phyloP scores from a whole-genome alignment of 2,113 vertebrate genomes.

The Sarotherodon lohbergeri region DNA sequence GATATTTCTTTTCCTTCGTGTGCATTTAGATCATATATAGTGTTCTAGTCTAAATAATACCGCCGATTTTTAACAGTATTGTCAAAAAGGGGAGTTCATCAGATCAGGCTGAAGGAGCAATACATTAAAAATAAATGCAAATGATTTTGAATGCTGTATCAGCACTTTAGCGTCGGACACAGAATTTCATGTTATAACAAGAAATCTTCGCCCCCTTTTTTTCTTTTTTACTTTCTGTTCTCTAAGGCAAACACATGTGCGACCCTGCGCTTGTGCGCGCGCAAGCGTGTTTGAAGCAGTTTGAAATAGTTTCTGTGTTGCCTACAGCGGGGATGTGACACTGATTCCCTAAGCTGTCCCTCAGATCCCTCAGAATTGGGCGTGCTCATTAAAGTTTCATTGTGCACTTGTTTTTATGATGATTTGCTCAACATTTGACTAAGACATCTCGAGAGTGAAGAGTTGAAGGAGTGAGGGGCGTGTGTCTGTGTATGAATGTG shows the following conservation, averaged over 20 bases:
- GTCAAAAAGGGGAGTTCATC: neutral
- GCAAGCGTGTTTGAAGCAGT: neutral
- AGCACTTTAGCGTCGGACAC: neutral
- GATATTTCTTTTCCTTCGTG: neutral
- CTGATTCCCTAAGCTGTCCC: conserved; percentile 52
- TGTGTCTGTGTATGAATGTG: neutral
- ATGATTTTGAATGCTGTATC: neutral
- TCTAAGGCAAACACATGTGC: neutral
- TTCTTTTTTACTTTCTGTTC: neutral
- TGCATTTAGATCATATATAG: neutral
- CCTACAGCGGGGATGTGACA: conserved; percentile 47
- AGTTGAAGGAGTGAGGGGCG: conserved; percentile 21
- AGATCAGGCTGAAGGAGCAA: neutral
- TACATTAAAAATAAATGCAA: neutral
- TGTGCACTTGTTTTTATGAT: conserved; percentile 52
- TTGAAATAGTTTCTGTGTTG: conserved; percentile 1
- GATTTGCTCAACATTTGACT: conserved; percentile 58
- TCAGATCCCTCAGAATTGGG: conserved; percentile 44
- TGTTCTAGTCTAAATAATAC: neutral
- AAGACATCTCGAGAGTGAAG: conserved; percentile 65
- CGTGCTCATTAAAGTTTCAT: conserved; percentile 67
- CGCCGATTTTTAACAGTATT: neutral
- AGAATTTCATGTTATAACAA: neutral
- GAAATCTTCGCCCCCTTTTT: neutral
- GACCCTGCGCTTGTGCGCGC: neutral